Evolutionary conservation across 1,140 invertebrate species (phyloP).

Genomic region (Marisa cornuarietis): DNA sequence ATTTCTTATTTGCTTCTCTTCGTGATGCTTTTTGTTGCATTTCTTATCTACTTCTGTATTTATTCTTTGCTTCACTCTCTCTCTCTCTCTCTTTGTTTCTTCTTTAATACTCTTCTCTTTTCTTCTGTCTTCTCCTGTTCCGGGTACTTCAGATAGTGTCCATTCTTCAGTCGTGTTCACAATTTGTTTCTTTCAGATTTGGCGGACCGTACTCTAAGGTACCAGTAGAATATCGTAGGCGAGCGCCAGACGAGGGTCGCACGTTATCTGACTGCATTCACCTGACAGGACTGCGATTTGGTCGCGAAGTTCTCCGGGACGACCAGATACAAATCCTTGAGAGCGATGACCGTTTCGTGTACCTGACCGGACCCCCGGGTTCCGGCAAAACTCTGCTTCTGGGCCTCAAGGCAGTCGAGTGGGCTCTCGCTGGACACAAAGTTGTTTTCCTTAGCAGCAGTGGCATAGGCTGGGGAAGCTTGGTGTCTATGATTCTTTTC

Average conservation of each 20-base stretch:
- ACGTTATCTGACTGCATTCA: conserved; percentile 16
- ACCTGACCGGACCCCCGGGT: conserved; percentile 9
- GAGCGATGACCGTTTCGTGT: neutral
- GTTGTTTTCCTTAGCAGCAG: conserved; percentile 7
- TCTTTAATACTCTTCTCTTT: too few relatives aligned
- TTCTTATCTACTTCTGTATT: too few relatives aligned
- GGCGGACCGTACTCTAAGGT: conserved; percentile 5
- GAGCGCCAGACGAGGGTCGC: neutral
- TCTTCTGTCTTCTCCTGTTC: too few relatives aligned
- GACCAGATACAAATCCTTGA: conserved; percentile 6
- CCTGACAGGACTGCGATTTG: conserved; percentile 15
- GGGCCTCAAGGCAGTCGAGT: conserved; percentile 15
- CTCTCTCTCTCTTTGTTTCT: too few relatives aligned
- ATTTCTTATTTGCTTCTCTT: too few relatives aligned
- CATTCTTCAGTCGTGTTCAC: neutral
- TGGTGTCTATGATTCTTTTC: too few relatives aligned
- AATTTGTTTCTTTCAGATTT: neutral
- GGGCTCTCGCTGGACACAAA: conserved; percentile 5
- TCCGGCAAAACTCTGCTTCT: conserved; percentile 19
- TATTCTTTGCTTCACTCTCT: too few relatives aligned
- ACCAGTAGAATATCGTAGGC: neutral
- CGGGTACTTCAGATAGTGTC: too few relatives aligned
- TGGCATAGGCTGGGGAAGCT: too few relatives aligned
- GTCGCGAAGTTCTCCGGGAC: neutral
- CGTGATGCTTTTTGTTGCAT: too few relatives aligned